Percentiles rank a stretch among this genome's conserved stretches.
These are phyloP conservation scores for Misgurnus mizolepis DNA, from an alignment of 2,113 vertebrate species.

Conservation along the genomic window DNA sequence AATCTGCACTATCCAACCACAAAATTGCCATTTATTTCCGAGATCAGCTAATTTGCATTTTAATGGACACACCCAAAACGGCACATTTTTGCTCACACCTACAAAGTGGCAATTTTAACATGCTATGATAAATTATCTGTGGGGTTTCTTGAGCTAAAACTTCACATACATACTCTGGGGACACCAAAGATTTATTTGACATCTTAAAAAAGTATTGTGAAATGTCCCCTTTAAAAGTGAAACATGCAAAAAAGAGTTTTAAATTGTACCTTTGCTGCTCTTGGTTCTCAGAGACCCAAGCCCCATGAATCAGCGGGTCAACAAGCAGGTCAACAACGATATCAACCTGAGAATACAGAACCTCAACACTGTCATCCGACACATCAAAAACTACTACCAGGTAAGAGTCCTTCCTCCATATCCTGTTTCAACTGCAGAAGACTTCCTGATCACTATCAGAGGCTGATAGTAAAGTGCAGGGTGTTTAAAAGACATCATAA, in stretches of 20 bases:
- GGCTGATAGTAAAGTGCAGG: not conserved
- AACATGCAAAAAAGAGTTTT: not conserved
- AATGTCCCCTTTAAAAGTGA: no score
- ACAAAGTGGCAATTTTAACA: no score
- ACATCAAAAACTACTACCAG: conserved; percentile 89
- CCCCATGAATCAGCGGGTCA: conserved; percentile 82
- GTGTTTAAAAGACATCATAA: not conserved
- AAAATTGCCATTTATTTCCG: no score
- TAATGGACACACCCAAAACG: no score
- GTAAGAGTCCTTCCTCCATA: conserved; percentile 62
- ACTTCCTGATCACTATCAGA: conserved; percentile 21
- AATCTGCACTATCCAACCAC: no score
- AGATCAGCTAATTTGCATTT: no score
- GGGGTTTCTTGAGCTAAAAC: no score
- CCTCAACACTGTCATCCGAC: conserved; percentile 81
- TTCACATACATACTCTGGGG: no score
- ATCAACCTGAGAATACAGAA: conserved; percentile 85
- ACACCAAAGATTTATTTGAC: no score
- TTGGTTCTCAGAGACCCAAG: conserved; percentile 78
- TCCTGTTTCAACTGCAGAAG: not conserved
- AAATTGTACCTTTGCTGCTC: not conserved
- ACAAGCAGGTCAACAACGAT: conserved; percentile 84
- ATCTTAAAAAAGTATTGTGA: no score
- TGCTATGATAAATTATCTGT: no score
- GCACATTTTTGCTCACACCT: no score